Conservation (phyloP, 2,113 vertebrate species). For the Hippocampus zosterae region DNA sequence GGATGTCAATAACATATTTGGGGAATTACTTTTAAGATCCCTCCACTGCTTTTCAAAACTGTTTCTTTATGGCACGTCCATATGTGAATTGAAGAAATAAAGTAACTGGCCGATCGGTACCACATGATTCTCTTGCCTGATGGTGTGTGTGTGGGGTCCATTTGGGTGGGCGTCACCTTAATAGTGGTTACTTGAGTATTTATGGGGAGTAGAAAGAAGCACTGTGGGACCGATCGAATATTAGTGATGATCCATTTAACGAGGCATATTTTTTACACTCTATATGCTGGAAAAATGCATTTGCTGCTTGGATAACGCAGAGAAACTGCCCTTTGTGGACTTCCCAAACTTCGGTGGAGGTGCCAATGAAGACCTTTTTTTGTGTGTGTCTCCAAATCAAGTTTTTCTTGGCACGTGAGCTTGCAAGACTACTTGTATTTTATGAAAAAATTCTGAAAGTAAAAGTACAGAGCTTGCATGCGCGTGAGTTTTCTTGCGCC, state of each 20-base stretch:
- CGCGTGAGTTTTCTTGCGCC: neutral
- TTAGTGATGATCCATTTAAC: neutral
- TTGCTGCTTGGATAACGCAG: neutral
- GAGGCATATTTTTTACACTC: neutral
- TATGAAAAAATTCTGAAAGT: neutral
- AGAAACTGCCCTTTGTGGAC: neutral
- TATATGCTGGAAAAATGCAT: neutral
- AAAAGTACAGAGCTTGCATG: neutral
- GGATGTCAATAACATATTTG: conserved; percentile 15
- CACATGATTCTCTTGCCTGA: neutral
- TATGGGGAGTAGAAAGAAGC: neutral
- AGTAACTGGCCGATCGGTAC: neutral
- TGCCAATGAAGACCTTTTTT: neutral
- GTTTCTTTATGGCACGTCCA: neutral
- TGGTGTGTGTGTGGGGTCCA: neutral
- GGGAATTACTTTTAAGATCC: neutral
- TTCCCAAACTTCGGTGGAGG: neutral
- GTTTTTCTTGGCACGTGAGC: neutral
- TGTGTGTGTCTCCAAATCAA: neutral
- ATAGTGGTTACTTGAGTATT: neutral
- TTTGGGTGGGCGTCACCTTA: neutral
- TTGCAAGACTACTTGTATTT: neutral
- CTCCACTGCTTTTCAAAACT: neutral
- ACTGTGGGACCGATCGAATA: neutral
- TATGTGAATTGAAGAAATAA: neutral